These are phyloP conservation scores for Lumbricus terrestris DNA, from an alignment of 2,888 invertebrate genomes.

Conservation along the genomic window DNA sequence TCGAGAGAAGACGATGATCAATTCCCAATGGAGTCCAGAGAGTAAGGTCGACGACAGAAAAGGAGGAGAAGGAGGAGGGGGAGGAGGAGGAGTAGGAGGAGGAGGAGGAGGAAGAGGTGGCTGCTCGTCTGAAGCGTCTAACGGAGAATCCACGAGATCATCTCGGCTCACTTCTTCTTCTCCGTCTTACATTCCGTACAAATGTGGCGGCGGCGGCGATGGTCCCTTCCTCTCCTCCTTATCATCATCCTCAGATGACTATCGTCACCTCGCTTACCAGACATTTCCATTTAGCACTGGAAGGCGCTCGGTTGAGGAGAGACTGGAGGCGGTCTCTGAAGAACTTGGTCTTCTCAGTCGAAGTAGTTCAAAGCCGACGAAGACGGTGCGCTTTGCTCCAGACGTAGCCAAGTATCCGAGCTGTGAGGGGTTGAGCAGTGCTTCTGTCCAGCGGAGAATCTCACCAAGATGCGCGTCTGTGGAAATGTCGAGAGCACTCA, in stretches of 20 bases:
- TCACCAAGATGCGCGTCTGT: not conserved
- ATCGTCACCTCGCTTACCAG: not conserved
- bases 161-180: no score
- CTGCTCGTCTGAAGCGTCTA: not conserved
- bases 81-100: no score
- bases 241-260: no score
- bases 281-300: slow-evolving; percentile 6
- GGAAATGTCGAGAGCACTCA: not conserved
- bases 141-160: not conserved
- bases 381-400: not conserved
- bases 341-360: not conserved
- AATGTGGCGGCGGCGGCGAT: no score
- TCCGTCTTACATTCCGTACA: not conserved
- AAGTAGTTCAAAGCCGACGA: not conserved
- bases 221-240: no score
- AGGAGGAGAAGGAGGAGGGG: no score
- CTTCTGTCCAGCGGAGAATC: not conserved
- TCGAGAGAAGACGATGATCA: not conserved
- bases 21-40: not conserved
- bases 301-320: not conserved
- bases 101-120: no score
- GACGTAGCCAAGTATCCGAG: slow-evolving; percentile 4
- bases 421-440: not conserved
- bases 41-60: not conserved
- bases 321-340: not conserved